Evolutionary conservation across 2,888 invertebrate species (phyloP), one percentile per base, ranked within the genome.

Genomic region (Arge pagana): DNA sequence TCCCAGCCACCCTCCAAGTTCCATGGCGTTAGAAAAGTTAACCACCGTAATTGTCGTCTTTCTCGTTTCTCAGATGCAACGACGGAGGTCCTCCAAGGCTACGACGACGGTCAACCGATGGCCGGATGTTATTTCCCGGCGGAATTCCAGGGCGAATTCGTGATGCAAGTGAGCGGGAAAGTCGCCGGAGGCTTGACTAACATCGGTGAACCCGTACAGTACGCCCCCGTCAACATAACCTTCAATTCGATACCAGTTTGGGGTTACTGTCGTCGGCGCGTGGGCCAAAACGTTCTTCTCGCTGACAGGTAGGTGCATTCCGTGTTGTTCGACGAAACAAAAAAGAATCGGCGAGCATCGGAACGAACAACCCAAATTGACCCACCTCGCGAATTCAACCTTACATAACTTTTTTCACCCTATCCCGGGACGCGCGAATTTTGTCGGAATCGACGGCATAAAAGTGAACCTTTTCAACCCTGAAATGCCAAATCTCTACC

Each of bases 101-200:
- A 70, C 58, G 60, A 68, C 42, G 65, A 66, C 4, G 15, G 33
- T 8, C 23, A 33, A 15, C 63, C 65, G 50, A 66, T 62, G 55
- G 79, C 78, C 36, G 77, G 80, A 28, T 86, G 85, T 70, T 85
- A 84, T 71, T 85, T 86, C 71, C 81, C 85, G 18, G 80, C 82
- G 53, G 84, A 85, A 70, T 81, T 82, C 61, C 85, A 85, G 75
- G 86, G 86, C 19, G 82, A 83, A 58, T 86, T 81, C 68, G 76
- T 82, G 58, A 85, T 83, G 78, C 85, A 85, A 74, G 79, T 74
- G 60, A 72, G 68, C 60, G 70, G 68, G 51, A 63, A 64, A 57
- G 67, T 66, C 56, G 63, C 62, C 51, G 64, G 59, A 68, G 68
- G 71, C 67, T 66, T 72, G 23, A 68, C 68, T 37, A 75, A 74